Evolutionary conservation across 2,797 vertebrate species (phyloP), one percentile per base, ranked within the genome.

Genomic region (Falco concolor): DNA sequence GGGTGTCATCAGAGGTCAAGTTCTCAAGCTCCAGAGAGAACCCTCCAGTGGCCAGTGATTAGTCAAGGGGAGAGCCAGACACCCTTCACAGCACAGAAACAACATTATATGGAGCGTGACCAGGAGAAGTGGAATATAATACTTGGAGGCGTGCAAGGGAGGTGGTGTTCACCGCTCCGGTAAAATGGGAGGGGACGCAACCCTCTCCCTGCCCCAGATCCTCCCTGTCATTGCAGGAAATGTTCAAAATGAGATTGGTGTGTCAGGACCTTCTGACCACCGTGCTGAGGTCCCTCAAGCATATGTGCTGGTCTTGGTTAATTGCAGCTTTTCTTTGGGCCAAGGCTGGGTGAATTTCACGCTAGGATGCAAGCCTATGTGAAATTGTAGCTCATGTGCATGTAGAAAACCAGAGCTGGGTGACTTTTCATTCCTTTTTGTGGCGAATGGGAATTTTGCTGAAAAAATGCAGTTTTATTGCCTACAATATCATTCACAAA

Each of bases 11-110:
- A 3, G 78, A 87, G 95, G 89, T 97, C 96, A 97, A 94, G 87
- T 96, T 97, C 97, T 96, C 95, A 97, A 95, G 95, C 85, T 95
- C 81, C 84, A 56, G 70, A 84, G 61, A 93, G 70, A 65, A 86
- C 72, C 65, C 82, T 96, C 69, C 87, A 90, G 78, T 3, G 32
- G 74, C 72, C 73, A 73, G 73, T 90, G 94, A 95, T 94, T 89
- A 96, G 67, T 85, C 80, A 93, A 95, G 90, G 84, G 64, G 69
- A 93, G 84, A 94, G 63, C 6, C 74, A 94, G 90, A 88, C 69
- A 91, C 75, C 78, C 91, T 89, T 77, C 91, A 93, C 22, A 82
- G 95, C 69, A 68, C 89, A 95, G 83, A 93, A 97, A 93, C 81
- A 95, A 89, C 92, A 92, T 56, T 67, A 59, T 49, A n/a, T 4